phyloP scores from a whole-genome alignment of 1,140 invertebrate genomes.

The Drosophila kurseongensis region DNA sequence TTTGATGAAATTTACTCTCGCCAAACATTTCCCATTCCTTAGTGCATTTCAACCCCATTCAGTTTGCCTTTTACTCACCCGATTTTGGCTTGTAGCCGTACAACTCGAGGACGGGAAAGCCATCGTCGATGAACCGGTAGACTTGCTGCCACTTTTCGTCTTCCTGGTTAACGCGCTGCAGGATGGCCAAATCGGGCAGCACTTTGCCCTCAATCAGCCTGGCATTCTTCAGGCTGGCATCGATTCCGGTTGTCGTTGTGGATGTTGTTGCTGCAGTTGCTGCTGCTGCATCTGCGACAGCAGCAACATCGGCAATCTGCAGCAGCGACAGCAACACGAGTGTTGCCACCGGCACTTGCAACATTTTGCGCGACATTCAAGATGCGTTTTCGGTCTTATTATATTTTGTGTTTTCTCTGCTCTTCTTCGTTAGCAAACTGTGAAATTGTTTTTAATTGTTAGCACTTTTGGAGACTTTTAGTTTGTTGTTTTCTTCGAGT shows the following conservation, averaged over 20 bases:
- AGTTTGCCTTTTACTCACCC: slow-evolving; percentile 54
- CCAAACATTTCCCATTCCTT: no score
- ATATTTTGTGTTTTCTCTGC: slow-evolving; percentile 1
- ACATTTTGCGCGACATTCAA: slow-evolving; percentile 77
- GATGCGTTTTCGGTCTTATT: slow-evolving; percentile 36
- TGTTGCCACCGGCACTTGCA: slow-evolving; percentile 75
- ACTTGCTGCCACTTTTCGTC: slow-evolving; percentile 82
- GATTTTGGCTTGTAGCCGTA: slow-evolving; percentile 75
- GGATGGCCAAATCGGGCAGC: slow-evolving; percentile 71
- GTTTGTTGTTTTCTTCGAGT: slow-evolving; percentile 24
- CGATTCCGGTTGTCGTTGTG: slow-evolving; percentile 62
- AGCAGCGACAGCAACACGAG: slow-evolving; percentile 60
- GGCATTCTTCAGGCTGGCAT: slow-evolving; percentile 75
- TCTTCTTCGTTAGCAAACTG: slow-evolving; percentile 38
- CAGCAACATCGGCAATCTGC: slow-evolving; percentile 25
- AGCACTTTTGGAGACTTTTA: slow-evolving; percentile 61
- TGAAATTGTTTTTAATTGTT: slow-evolving; percentile 76
- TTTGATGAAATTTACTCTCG: no score
- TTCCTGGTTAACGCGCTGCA: slow-evolving; percentile 65
- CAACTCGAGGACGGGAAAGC: slow-evolving; percentile 78
- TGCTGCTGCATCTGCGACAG: slow-evolving; percentile 21
- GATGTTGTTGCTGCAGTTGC: slow-evolving; percentile 13
- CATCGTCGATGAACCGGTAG: slow-evolving; percentile 79
- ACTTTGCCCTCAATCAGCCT: slow-evolving; percentile 81
- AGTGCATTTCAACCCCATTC: background rate